Base-by-base conservation (phyloP, 2,888 invertebrate genomes). In the Antheraea assamensis region DNA sequence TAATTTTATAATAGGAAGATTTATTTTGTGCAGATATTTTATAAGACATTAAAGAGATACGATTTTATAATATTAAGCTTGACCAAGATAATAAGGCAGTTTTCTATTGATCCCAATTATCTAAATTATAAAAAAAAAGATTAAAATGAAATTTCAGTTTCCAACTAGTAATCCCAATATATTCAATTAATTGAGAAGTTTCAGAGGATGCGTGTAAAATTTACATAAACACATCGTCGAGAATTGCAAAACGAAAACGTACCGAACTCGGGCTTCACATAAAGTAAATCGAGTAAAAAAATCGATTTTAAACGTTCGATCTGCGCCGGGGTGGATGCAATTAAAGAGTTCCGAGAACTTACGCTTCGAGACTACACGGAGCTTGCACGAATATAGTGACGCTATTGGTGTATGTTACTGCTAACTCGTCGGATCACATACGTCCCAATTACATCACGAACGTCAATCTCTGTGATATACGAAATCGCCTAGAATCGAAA, bases 241-340 rank as follows among this genome's bases (percentile, higher is more conserved):
- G 89, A 91, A 91, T 91, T 89, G 85, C 84, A 87, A 88, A 92
- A 93, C 88, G 77, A 82, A 82, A 90, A 92, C 90, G 88, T 90
- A 88, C 85, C 86, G 83, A 88, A 88, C 88, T 87, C 87, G 87
- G 83, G 87, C 91, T 86, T 64, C 92, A 89, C 91, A 89, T 90
- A 88, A 85, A 90, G 88, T 90, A 92, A 94, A 93, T 91, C 88
- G 92, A 93, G 90, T 90, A 93, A 94, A 93, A 85, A 93, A 93
- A 92, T 92, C 91, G 91, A 92, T 93, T 93, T 93, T 92, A 92
- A 94, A 88, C 92, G 92, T 93, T 92, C 93, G 93, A 93, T 92
- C 92, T 89, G 91, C 88, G 89, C 86, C 77, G 80, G 89, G 88
- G 90, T 92, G 90, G 91, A 91, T 89, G 94, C 94, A 94, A 94